Evolutionary conservation across 2,888 invertebrate species (phyloP), one percentile per base, ranked within the genome.

Genomic region (Brachyptera putata): DNA sequence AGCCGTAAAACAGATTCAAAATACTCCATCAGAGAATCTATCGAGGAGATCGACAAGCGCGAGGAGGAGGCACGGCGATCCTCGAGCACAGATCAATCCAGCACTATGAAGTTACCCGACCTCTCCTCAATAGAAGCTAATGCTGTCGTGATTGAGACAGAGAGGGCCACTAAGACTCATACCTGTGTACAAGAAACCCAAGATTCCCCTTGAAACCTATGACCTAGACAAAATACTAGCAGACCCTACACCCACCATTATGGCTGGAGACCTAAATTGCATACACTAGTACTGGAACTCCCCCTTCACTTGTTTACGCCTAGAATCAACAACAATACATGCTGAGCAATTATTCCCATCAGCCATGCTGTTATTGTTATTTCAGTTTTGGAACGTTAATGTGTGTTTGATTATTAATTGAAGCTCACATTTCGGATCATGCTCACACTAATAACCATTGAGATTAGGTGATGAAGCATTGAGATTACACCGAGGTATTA

Each of bases 281-380:
- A 55, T 55, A 21, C 55, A 55, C n/a, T 5, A 55, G 3, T 2
- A 3, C 5, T 55, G 55, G 55, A 30, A 55, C 11, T 55, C 55
- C n/a, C n/a, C n/a, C n/a, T n/a, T n/a, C n/a, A n/a, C n/a, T n/a
- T n/a, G n/a, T n/a, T n/a, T n/a, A n/a, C n/a, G n/a, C n/a, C n/a
- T n/a, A n/a, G n/a, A n/a, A n/a, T n/a, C n/a, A n/a, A n/a, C n/a
- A n/a, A n/a, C n/a, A n/a, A n/a, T n/a, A n/a, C n/a, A n/a, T n/a
- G n/a, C n/a, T n/a, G n/a, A n/a, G n/a, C n/a, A n/a, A n/a, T n/a
- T n/a, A n/a, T n/a, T n/a, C n/a, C n/a, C n/a, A n/a, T n/a, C n/a
- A n/a, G n/a, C n/a, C n/a, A n/a, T n/a, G n/a, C n/a, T n/a, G n/a
- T n/a, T n/a, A n/a, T n/a, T n/a, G n/a, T n/a, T n/a, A n/a, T n/a